Conservation (phyloP, 2,797 vertebrate species). For the Aplochiton taeniatus region DNA sequence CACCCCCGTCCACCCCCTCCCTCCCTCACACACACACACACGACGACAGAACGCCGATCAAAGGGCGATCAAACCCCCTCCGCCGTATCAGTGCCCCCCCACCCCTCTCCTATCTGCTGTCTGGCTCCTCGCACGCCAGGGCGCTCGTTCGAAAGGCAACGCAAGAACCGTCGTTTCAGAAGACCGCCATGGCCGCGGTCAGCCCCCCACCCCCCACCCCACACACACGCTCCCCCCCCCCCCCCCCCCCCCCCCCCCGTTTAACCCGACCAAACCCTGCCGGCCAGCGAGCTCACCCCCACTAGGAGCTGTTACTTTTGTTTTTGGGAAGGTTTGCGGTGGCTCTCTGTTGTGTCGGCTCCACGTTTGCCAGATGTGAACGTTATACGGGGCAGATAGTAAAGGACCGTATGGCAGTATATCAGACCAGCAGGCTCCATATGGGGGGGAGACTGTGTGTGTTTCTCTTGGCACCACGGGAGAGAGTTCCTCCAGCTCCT, state of each 20-base stretch:
- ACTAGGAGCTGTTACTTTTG: constrained; percentile 7
- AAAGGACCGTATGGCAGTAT: constrained; percentile 43
- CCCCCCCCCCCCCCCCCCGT: too few relatives aligned
- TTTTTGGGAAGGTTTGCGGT: constrained; percentile 20
- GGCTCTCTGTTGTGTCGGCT: background rate
- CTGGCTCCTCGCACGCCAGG: too few relatives aligned
- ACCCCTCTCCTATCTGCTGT: too few relatives aligned
- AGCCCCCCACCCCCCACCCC: too few relatives aligned
- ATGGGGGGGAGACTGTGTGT: constrained; percentile 21
- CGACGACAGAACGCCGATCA: background rate
- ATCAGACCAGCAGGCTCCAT: constrained; percentile 35
- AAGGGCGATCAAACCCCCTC: background rate
- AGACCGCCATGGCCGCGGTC: too few relatives aligned
- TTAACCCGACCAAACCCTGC: too few relatives aligned
- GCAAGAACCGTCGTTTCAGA: too few relatives aligned
- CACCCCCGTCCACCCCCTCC: constrained; percentile 72
- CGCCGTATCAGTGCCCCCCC: background rate
- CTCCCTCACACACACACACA: constrained; percentile 53
- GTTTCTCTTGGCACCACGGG: constrained; percentile 47
- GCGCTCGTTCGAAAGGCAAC: constrained; percentile 39
- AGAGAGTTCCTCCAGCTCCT: constrained; percentile 38
- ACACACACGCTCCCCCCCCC: too few relatives aligned
- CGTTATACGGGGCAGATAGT: constrained; percentile 33
- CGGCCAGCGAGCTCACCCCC: too few relatives aligned
- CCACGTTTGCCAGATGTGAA: constrained; percentile 30